Evolutionary conservation across 2,797 vertebrate species (phyloP).

Genomic region (Neostethus bicornis): DNA sequence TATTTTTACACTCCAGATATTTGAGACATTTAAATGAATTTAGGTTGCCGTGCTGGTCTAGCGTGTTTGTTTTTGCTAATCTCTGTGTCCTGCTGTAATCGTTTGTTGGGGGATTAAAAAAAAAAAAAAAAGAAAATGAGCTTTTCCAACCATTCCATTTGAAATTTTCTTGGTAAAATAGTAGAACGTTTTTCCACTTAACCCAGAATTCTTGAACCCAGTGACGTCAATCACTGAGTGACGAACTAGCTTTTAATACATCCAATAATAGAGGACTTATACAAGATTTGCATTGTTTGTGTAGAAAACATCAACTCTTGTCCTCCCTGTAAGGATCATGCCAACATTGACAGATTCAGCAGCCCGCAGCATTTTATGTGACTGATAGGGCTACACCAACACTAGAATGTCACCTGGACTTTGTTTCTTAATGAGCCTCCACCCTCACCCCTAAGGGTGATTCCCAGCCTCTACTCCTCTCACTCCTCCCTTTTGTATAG

Average conservation of each 20-base stretch:
- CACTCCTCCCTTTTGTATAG: slow-evolving; percentile 71
- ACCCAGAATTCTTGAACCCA: slow-evolving; percentile 18
- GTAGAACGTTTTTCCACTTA: slow-evolving; percentile 1
- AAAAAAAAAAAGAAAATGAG: too few relatives aligned
- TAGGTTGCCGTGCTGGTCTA: too few relatives aligned
- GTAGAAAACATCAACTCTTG: slow-evolving; percentile 38
- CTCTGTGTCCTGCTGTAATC: too few relatives aligned
- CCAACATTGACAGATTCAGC: slow-evolving; percentile 45
- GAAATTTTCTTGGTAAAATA: too few relatives aligned
- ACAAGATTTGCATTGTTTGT: slow-evolving; percentile 63
- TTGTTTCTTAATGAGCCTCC: slow-evolving; percentile 73
- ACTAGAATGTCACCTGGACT: slow-evolving; percentile 78
- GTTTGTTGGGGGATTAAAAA: too few relatives aligned
- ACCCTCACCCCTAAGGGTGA: slow-evolving; percentile 61
- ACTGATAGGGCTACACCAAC: slow-evolving; percentile 72
- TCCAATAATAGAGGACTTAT: slow-evolving; percentile 55
- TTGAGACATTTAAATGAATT: too few relatives aligned
- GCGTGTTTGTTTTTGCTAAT: too few relatives aligned
- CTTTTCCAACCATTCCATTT: slow-evolving; percentile 7
- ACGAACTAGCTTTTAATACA: slow-evolving; percentile 45
- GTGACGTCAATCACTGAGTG: slow-evolving; percentile 31
- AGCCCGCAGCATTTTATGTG: slow-evolving; percentile 68
- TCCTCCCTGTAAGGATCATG: slow-evolving; percentile 56
- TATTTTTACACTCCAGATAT: too few relatives aligned
- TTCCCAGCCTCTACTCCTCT: slow-evolving; percentile 69